These are phyloP conservation scores for Mantis religiosa DNA, from an alignment of 2,888 invertebrate genomes.

Conservation along the genomic window DNA sequence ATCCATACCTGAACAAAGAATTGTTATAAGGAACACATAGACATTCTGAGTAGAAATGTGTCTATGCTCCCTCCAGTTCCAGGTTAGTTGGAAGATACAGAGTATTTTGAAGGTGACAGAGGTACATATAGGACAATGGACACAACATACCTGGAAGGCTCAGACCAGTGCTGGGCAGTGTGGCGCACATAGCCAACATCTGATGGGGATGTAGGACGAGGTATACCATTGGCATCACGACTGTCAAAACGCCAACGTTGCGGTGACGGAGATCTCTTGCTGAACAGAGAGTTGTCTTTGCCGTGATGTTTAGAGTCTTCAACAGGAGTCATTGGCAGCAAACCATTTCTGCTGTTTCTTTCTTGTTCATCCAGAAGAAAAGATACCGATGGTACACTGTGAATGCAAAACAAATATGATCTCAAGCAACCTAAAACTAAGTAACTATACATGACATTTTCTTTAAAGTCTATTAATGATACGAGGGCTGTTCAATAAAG, in stretches of 20 bases:
- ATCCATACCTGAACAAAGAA: no score
- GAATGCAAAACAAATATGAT: not conserved
- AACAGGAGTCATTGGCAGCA: not conserved
- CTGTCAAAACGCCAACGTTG: constrained; percentile 28
- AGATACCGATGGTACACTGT: not conserved
- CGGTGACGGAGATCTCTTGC: not conserved
- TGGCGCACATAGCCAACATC: constrained; percentile 73
- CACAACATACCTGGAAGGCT: constrained; percentile 35
- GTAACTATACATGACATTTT: no score
- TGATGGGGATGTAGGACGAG: constrained; percentile 56
- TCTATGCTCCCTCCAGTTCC: no score
- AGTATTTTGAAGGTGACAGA: no score
- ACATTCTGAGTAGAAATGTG: no score
- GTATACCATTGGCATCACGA: constrained; percentile 26
- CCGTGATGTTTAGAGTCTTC: not conserved
- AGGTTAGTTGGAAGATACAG: no score
- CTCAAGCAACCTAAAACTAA: not conserved
- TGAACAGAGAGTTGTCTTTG: not conserved
- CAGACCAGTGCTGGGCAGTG: constrained; percentile 63
- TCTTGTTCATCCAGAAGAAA: not conserved
- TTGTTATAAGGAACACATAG: no score
- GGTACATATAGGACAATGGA: no score
- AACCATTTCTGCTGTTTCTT: not conserved
- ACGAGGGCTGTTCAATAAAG: no score
- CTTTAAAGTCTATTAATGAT: no score